Evolutionary conservation across 2,888 invertebrate species (phyloP), one percentile per base, ranked within the genome.

Genomic region (Pammene aurita): DNA sequence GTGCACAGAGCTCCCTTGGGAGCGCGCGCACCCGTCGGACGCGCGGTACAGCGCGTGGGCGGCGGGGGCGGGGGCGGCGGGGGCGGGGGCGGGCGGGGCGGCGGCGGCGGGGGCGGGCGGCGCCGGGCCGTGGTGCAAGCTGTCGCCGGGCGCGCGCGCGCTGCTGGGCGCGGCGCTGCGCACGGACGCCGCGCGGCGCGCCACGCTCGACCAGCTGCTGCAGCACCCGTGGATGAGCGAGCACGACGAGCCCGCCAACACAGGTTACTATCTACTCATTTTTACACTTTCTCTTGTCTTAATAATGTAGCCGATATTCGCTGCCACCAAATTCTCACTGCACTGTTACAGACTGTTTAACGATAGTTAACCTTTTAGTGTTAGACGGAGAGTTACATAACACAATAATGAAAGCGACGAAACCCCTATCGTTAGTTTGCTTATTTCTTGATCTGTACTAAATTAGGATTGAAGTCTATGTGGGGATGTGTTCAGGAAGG

Each of bases 1-100:
- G 16, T 9, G n/a, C 75, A 67, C 89, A 98, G 98, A 99, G 90
- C 89, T 99, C 78, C 98, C 99, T 55, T 99, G 99, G 99, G 97
- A 98, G 90, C 95, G 96, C 82, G 96, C 99, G 7, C 92, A 94
- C 70, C 82, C 86, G 58, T 91, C 93, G 26, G 97, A 96, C 83
- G 80, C 87, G 71, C 97, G 97, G 80, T 98, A 95, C 88, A 87
- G 91, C 57, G 93, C 94, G 71, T 98, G 76, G 26, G 4, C 2
- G 2, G 26, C 26, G 26, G 26, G 26, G 26, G 84, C 93, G 93
- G 93, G 50, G 87, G 93, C 61, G 26, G 42, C 64, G 44, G 65
- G 57, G 66, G 70, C 63, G 42, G 67, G 72, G 13, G 95, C 76
- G 0, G 26, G 78, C 57, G 93, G 94, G 72, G 98, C 75, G 77